Conservation (phyloP, 2,113 vertebrate species). For the Fulica atra region DNA sequence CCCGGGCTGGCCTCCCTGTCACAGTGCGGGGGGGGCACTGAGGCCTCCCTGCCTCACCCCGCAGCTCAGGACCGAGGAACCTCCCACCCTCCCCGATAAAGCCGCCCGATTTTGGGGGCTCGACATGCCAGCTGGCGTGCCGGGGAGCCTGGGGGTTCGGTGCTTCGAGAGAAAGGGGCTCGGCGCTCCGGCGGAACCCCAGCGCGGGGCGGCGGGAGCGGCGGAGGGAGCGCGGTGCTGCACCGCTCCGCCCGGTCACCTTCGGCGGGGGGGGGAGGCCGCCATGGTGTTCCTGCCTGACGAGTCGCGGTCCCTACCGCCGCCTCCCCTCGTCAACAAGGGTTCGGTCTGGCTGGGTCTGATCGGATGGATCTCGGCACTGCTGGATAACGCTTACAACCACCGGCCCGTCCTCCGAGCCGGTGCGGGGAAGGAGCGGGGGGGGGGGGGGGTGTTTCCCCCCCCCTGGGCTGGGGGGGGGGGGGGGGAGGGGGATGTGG, state of each 20-base stretch:
- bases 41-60: neutral
- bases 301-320: slow-evolving; percentile 76
- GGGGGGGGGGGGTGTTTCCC: too few species aligned
- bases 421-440: slow-evolving; percentile 55
- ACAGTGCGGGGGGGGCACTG: accelerated
- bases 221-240: neutral
- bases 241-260: neutral
- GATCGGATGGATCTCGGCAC: slow-evolving; percentile 67
- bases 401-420: slow-evolving; percentile 73
- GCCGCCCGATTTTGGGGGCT: too few species aligned
- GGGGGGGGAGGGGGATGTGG: neutral
- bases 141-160: accelerated
- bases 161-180: neutral
- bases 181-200: neutral
- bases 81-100: accelerated
- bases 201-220: neutral
- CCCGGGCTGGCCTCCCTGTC: accelerated
- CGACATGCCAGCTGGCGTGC: neutral
- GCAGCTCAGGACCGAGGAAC: neutral
- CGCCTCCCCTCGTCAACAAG: slow-evolving; percentile 78
- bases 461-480: neutral
- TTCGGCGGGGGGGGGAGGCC: neutral
- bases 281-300: slow-evolving; percentile 79
- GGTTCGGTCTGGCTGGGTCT: slow-evolving; percentile 72
- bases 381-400: slow-evolving; percentile 75